Conservation (phyloP, 2,888 invertebrate species). For the Phortica okadai region DNA sequence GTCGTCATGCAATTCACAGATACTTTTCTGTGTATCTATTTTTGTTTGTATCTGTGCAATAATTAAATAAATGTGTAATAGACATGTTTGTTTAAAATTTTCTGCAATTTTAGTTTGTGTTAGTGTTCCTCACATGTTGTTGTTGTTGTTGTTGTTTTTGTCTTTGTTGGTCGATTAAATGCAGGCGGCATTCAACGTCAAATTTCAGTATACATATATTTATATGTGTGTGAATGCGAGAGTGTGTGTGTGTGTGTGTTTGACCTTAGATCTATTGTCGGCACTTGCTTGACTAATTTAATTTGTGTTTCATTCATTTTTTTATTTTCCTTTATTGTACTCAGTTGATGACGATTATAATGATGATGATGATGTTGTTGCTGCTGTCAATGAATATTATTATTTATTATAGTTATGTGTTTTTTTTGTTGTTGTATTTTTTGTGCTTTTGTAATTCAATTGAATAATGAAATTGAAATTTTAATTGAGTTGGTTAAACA, state of each 20-base stretch:
- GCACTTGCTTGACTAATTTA: slow-evolving; percentile 29
- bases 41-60: slow-evolving; percentile 12
- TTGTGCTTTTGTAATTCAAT: slow-evolving; percentile 26
- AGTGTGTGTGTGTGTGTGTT: slow-evolving; percentile 19
- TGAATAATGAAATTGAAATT: slow-evolving; percentile 30
- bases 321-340: slow-evolving; percentile 1
- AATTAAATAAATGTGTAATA: slow-evolving; percentile 31
- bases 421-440: neutral
- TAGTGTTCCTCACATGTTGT: neutral
- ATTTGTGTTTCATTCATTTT: slow-evolving; percentile 6
- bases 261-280: slow-evolving; percentile 25
- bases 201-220: too few relatives aligned
- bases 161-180: slow-evolving; percentile 3
- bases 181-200: slow-evolving; percentile 17
- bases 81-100: slow-evolving; percentile 9
- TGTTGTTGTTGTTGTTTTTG: slow-evolving; percentile 14
- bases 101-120: neutral
- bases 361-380: neutral
- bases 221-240: neutral
- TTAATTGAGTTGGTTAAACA: slow-evolving; percentile 25
- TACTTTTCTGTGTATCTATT: neutral
- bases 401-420: neutral
- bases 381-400: neutral
- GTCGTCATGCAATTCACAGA: neutral
- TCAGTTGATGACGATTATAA: neutral